Evolutionary conservation across 2,797 vertebrate species (phyloP), one percentile per base, ranked within the genome.

Genomic region (Synanceia verrucosa): DNA sequence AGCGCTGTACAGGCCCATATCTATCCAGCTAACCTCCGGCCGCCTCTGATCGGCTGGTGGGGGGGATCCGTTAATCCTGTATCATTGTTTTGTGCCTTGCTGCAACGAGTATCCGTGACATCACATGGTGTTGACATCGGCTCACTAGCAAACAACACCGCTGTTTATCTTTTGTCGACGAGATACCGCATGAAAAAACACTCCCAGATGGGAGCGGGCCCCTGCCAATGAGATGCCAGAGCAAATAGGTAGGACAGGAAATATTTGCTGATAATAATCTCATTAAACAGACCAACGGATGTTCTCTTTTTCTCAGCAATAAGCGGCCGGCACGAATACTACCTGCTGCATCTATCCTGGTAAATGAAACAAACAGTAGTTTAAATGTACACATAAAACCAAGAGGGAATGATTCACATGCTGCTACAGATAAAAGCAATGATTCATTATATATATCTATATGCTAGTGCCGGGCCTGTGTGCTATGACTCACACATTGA

Each of bases 201-300:
- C 53, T 82, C 82, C 79, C 86, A 89, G 90, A 91, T 92, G 89
- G 84, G 66, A 78, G 70, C 72, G 67, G 55, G 67, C 68, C 50
- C 46, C 83, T 69, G 83, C 78, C 80, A 84, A 80, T 58, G 82
- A 87, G 81, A 88, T 86, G 72, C 69, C 77, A 79, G 79, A 83
- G 84, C 79, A 92, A 92, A 93, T 70, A 89, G 79, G 78, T 80
- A 78, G 75, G n/a, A 67, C 74, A 63, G 75, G 79, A 75, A 88
- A 85, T 90, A 89, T 92, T 91, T 88, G 87, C 90, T 76, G 86
- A 90, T 91, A 90, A 90, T 89, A 91, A 91, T 92, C 90, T 89
- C 82, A 74, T 91, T 86, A 90, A 88, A 91, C 86, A 86, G 75
- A 86, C 70, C 84, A 91, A 84, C 60, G 46, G 62, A 78, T 52